Evolutionary conservation across 2,113 vertebrate genomes (phyloP), one percentile per base, ranked within the genome.

Genomic region (Sylvietta virens): DNA sequence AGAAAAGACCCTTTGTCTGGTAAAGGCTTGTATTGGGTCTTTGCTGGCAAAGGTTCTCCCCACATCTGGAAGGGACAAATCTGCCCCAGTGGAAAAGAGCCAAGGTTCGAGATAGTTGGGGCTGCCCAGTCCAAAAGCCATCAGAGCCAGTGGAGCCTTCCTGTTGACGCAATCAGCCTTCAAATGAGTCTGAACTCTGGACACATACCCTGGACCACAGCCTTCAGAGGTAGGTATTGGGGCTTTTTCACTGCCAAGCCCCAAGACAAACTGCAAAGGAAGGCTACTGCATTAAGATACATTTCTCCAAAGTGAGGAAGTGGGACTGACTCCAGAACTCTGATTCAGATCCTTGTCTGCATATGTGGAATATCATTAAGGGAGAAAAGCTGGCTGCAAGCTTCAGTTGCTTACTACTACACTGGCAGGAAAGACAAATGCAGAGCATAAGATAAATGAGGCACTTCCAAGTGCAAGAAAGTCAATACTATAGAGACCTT

Each of bases 401-500:
- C 64, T 92, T 70, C 69, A 88, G 60, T 86, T 33, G 1, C 94
- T 97, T 93, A 94, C 92, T 92, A 81, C 83, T 51, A 64, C 91
- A 60, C 82, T 92, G 95, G 95, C 96, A 97, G 88, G 60, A 73
- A 92, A 97, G 94, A 97, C 72, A 95, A 97, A 97, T 94, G 88
- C 91, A 92, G 91, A 96, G 80, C 77, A 4, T 74, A 97, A 97
- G 96, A 97, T 95, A 97, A 96, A 97, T 97, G 95, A 97, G 95
- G 86, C 94, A 95, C 95, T 97, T 97, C 88, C 94, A 95, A 95
- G 80, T 81, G 88, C 60, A 4, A 92, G 92, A 86, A 96, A 96
- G 96, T 97, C 96, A 96, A 97, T 96, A 95, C 95, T 84, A 53
- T 90, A 95, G 96, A 97, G 95, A 97, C 96, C 95, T 97, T 97